Evolutionary conservation across 2,797 vertebrate species (phyloP).

Genomic region (Galago senegalensis): DNA sequence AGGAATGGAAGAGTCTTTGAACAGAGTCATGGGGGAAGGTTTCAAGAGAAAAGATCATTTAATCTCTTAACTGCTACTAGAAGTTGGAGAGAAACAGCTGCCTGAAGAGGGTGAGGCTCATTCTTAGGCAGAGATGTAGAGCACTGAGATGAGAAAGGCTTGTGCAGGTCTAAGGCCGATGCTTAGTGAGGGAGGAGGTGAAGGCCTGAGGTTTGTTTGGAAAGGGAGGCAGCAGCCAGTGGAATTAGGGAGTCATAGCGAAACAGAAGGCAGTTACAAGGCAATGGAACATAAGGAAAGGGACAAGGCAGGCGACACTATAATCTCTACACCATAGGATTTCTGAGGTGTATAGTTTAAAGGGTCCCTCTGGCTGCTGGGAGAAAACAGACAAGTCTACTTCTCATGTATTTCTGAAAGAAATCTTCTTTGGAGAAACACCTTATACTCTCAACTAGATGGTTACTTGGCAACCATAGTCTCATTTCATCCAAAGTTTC

Average conservation of each 20-base stretch:
- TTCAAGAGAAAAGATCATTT: background rate
- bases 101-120: too few species aligned
- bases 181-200: background rate
- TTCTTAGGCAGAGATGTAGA: background rate
- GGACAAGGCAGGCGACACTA: accelerated
- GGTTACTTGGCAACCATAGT: background rate
- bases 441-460: background rate
- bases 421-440: background rate
- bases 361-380: accelerated
- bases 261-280: background rate
- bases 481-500: background rate
- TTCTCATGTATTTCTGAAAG: background rate
- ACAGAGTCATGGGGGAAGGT: accelerated
- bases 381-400: background rate
- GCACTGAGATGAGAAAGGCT: background rate
- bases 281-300: background rate
- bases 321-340: background rate
- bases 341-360: background rate
- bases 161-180: accelerated
- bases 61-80: background rate
- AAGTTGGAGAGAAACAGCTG: background rate
- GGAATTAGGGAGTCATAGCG: background rate
- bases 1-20: background rate
- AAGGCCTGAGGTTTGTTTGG: accelerated
- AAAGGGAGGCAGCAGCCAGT: background rate